phyloP scores from a whole-genome alignment of 2,888 invertebrate species.

The Zaprionus lineosus region DNA sequence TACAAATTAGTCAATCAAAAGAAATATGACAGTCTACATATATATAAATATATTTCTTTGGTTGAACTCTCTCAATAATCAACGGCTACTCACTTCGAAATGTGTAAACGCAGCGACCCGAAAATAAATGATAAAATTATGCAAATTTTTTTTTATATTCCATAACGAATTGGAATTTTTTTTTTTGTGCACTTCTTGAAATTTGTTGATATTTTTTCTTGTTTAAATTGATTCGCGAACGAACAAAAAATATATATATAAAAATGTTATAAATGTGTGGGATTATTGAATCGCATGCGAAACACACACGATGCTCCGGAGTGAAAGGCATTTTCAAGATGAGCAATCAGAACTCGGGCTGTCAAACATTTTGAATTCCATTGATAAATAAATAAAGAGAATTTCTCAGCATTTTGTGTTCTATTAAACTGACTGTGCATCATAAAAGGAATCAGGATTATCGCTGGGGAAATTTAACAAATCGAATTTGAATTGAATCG shows the following conservation, averaged over 20 bases:
- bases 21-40: conserved; percentile 26
- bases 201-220: conserved; percentile 1
- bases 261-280: neutral
- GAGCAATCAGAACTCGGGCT: conserved; percentile 35
- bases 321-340: conserved; percentile 40
- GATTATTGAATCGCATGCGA: conserved; percentile 25
- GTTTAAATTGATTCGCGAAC: conserved; percentile 18
- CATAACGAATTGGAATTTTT: no score
- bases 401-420: no score
- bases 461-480: no score
- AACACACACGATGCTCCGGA: no score
- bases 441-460: no score
- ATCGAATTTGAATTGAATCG: no score
- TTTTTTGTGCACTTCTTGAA: conserved; percentile 41
- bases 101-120: conserved; percentile 37
- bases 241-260: neutral
- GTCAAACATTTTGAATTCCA: conserved; percentile 20
- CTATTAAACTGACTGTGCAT: no score
- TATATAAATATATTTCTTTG: neutral
- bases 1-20: conserved; percentile 50
- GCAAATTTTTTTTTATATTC: conserved; percentile 56
- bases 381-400: conserved; percentile 42
- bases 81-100: conserved; percentile 37
- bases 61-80: conserved; percentile 27
- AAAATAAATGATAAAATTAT: conserved; percentile 71